A percentile compares a stretch with the other conserved stretches of the same genome.
Conservation (phyloP, 1,140 invertebrate genomes). For the Mercenaria mercenaria region DNA sequence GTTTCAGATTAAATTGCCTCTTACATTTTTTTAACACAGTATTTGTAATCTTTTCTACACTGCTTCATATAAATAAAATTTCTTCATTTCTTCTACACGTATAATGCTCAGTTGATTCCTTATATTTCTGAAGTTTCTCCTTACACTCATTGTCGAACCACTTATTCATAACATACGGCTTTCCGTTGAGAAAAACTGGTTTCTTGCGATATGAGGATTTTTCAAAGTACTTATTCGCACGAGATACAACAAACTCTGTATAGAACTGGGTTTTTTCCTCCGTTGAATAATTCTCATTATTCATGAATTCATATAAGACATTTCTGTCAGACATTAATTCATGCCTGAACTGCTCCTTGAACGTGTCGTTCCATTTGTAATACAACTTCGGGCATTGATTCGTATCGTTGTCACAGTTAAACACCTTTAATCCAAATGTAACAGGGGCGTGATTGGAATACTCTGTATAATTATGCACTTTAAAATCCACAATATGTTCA, state of each 20-base stretch:
- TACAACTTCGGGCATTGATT: too few relatives aligned
- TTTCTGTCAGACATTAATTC: not conserved
- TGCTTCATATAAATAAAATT: not conserved
- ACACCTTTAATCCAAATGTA: not conserved
- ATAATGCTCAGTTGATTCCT: not conserved
- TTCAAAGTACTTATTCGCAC: not conserved
- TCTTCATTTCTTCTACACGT: not conserved
- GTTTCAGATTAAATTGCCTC: not conserved
- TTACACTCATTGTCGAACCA: not conserved
- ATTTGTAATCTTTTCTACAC: constrained; percentile 24
- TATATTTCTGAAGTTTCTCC: not conserved
- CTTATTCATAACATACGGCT: not conserved
- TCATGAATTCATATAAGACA: not conserved
- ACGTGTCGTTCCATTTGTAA: too few relatives aligned
- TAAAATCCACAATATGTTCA: not conserved
- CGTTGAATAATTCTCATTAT: not conserved
- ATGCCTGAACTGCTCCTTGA: not conserved
- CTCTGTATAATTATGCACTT: not conserved
- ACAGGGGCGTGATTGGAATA: not conserved
- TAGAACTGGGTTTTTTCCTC: not conserved
- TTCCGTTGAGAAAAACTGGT: not conserved
- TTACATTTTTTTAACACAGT: not conserved
- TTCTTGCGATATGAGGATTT: not conserved
- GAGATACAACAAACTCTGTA: not conserved
- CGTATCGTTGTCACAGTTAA: not conserved